Base-by-base conservation (phyloP, 92 coral and sea anemone genomes). In the Epizoanthus scotinus region DNA sequence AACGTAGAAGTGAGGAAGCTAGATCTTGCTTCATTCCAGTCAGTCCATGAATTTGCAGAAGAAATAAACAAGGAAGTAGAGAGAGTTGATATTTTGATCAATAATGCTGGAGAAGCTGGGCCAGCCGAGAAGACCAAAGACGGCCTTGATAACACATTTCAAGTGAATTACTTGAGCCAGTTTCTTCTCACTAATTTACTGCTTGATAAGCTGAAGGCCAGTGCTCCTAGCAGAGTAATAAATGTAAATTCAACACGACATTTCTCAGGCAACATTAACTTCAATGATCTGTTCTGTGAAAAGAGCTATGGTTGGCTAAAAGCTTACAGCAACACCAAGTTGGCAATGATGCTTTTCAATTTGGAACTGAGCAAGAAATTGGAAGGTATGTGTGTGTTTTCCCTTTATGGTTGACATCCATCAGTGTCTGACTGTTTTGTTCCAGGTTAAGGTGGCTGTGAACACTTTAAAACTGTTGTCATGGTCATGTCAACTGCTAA, bases 71-170 rank as follows among this genome's bases (percentile, higher is more conserved):
- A 71, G 22, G 93, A 91, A 57, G 98, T 91, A 77, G 84, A 71
- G 34, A 83, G 87, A 42, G 79, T 94, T 25, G 89, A 94, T 73
- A 78, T 91, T 15, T 67, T 92, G 73, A 92, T 92, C 57, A 92
- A 92, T 80, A 92, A 92, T 70, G 97, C 97, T 68, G 97, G 97
- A 13, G 90, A 88, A 67, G 58, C 89, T 0, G 94, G 97, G 2
- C 87, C 85, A 0, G 54, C 63, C 20, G 19, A 56, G 22, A 85
- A 89, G 65, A 90, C 97, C 25, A 74, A 36, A 36, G 97, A 92
- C 67, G 90, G 84, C 5, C 74, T 92, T 4, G 97, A 92, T 15
- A 84, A 81, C 49, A 86, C 89, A 8, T 82, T 92, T 67, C 97
- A 92, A 87, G 97, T 92, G 34, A 92, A 92, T 25, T 90, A 83